Evolutionary conservation across 2,888 invertebrate species (phyloP).

Genomic region (Anthrax anthrax): DNA sequence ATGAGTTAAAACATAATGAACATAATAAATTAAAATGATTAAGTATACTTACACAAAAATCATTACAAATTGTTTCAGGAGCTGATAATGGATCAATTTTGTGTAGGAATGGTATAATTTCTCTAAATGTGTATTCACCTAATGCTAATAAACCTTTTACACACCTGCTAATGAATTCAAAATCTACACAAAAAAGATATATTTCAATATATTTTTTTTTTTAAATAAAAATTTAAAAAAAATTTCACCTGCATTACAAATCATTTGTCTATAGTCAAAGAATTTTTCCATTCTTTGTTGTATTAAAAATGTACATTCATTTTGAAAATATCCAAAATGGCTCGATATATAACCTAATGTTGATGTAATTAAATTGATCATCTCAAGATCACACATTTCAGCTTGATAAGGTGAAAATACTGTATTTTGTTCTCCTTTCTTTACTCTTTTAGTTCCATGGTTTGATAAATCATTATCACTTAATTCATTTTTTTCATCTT

Average conservation of each 20-base stretch:
- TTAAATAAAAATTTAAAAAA: background rate
- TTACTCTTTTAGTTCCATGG: too few relatives aligned
- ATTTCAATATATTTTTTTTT: too few relatives aligned
- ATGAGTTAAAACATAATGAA: background rate
- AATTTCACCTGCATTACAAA: constrained; percentile 19
- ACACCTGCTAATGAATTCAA: constrained; percentile 26
- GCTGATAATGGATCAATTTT: constrained; percentile 21
- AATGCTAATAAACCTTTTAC: constrained; percentile 25
- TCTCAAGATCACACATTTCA: constrained; percentile 19
- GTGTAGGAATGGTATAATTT: constrained; percentile 29
- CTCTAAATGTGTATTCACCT: constrained; percentile 31
- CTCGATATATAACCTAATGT: constrained; percentile 27
- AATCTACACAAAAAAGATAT: constrained; percentile 19
- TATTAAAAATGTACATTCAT: constrained; percentile 26
- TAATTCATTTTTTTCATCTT: too few relatives aligned
- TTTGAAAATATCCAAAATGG: constrained; percentile 27
- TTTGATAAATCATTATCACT: too few relatives aligned
- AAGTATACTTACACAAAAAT: constrained; percentile 20
- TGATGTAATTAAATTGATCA: constrained; percentile 25
- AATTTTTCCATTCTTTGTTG: constrained; percentile 23
- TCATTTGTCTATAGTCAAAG: constrained; percentile 21
- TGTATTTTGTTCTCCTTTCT: background rate
- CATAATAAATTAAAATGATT: background rate
- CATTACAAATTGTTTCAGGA: constrained; percentile 23
- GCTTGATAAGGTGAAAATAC: constrained; percentile 23